Evolutionary conservation across 2,797 vertebrate species (phyloP).

Genomic region (Anas acuta): DNA sequence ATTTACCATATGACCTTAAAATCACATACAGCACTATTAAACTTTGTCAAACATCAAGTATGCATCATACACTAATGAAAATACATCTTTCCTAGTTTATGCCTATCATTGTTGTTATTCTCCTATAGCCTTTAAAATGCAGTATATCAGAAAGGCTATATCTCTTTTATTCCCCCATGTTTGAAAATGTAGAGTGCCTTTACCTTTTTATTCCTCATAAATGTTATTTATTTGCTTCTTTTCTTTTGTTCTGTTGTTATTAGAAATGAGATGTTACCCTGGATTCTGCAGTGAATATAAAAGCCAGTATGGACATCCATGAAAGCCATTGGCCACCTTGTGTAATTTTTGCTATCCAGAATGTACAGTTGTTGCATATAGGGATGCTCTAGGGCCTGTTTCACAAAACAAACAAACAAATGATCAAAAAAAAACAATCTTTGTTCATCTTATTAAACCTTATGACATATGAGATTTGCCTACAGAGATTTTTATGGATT

Average conservation of each 20-base stretch:
- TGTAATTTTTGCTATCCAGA: not conserved
- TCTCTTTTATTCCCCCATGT: not conserved
- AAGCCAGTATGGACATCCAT: not conserved
- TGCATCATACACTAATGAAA: not conserved
- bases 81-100: not conserved
- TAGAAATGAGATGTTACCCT: not conserved
- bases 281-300: not conserved
- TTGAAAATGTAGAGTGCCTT: not conserved
- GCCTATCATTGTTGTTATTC: not conserved
- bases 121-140: not conserved
- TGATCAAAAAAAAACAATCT: not conserved
- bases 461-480: not conserved
- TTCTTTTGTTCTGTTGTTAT: not conserved
- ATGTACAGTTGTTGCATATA: not conserved
- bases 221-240: not conserved
- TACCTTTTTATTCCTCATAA: constrained; percentile 2
- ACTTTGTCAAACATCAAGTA: not conserved
- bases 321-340: not conserved
- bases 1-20: not conserved
- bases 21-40: not conserved
- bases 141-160: not conserved
- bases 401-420: not conserved
- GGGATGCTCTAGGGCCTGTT: not conserved
- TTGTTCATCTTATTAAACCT: not conserved
- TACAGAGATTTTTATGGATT: not conserved